Conservation (phyloP, 2,888 invertebrate genomes). For the Cerastoderma edule region DNA sequence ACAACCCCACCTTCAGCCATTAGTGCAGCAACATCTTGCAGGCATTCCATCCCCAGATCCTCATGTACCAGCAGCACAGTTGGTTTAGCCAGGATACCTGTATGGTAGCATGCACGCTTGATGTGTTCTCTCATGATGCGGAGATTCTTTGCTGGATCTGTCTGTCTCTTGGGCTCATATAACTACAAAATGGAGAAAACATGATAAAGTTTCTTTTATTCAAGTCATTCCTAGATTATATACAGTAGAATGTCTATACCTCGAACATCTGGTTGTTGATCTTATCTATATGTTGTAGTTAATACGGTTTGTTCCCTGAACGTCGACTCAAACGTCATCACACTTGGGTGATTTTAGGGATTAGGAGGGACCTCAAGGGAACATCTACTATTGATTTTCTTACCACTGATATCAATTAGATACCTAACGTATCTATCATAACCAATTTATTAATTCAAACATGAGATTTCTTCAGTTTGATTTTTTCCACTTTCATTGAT, state of each 20-base stretch:
- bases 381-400: too few species aligned
- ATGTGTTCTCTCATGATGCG: constrained; percentile 74
- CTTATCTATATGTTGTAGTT: too few species aligned
- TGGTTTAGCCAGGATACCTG: constrained; percentile 77
- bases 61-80: constrained; percentile 80
- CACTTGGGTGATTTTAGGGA: too few species aligned
- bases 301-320: too few species aligned
- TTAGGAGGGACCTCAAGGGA: too few species aligned
- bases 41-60: constrained; percentile 75
- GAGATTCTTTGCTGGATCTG: constrained; percentile 65
- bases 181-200: constrained; percentile 64
- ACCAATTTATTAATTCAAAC: too few species aligned
- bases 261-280: too few species aligned
- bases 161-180: constrained; percentile 79
- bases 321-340: too few species aligned
- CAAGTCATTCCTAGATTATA: background rate
- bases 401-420: too few species aligned
- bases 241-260: background rate
- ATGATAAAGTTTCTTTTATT: background rate
- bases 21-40: constrained; percentile 77
- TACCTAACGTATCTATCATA: too few species aligned
- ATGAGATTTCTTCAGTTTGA: too few species aligned
- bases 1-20: constrained; percentile 78
- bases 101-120: constrained; percentile 77
- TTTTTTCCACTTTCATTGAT: too few species aligned